These are phyloP conservation scores for Caenorhabditis sp. DNA, from an alignment of 2,888 invertebrate species.

Conservation along the genomic window DNA sequence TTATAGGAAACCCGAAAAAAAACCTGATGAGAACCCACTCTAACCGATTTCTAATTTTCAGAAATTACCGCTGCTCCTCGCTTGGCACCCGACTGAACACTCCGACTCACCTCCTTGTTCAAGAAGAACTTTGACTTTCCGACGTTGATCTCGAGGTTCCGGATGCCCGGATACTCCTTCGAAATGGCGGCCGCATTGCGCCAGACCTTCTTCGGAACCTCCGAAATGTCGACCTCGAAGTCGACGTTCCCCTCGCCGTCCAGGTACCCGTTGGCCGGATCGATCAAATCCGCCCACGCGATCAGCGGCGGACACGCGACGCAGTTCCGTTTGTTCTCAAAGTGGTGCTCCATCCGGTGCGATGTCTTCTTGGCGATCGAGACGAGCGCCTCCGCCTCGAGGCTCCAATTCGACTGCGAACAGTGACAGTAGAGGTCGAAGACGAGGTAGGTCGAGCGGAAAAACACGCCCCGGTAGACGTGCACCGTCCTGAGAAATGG, in stretches of 20 bases:
- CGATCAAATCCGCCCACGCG: slow-evolving; percentile 17
- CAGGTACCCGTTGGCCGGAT: slow-evolving; percentile 7
- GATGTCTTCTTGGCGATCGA: neutral
- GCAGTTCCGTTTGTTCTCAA: slow-evolving; percentile 8
- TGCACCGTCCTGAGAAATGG: slow-evolving; percentile 28
- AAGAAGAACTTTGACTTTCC: slow-evolving; percentile 13
- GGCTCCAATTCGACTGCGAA: neutral
- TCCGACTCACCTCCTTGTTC: slow-evolving; percentile 21
- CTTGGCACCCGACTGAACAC: too few species aligned
- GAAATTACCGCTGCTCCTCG: too few species aligned
- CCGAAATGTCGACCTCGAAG: neutral
- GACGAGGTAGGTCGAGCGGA: slow-evolving; percentile 11
- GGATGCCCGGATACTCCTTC: slow-evolving; percentile 27
- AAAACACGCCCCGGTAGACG: slow-evolving; percentile 24
- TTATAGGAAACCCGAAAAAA: too few species aligned
- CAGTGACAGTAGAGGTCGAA: slow-evolving; percentile 22
- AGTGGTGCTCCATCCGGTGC: neutral
- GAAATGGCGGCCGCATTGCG: slow-evolving; percentile 1
- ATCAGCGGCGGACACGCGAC: slow-evolving; percentile 21
- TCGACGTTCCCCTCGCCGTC: neutral
- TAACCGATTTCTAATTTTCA: too few species aligned
- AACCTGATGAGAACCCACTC: too few species aligned
- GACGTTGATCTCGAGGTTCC: slow-evolving; percentile 5
- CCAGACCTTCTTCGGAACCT: slow-evolving; percentile 9
- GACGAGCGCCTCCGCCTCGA: neutral